A percentile compares a stretch with the other conserved stretches of the same genome.
Conservation (phyloP, 2,113 vertebrate genomes). For the Sialia sialis region DNA sequence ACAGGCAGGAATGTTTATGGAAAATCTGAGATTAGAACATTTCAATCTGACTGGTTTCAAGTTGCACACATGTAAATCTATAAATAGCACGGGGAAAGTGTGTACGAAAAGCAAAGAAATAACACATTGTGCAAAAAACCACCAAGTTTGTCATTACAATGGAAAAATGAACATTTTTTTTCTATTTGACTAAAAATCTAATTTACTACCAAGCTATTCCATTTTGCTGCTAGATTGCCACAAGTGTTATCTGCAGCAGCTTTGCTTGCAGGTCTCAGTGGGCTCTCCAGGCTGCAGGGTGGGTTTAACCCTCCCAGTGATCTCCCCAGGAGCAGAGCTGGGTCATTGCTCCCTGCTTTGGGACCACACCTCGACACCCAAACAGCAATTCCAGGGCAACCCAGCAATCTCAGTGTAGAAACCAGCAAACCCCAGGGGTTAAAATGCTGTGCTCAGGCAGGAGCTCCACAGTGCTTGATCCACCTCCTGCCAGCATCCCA, state of each 20-base stretch:
- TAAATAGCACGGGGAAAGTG: not conserved
- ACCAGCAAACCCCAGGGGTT: not conserved
- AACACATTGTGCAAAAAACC: not conserved
- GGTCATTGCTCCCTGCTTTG: not conserved
- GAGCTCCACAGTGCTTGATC: accelerated
- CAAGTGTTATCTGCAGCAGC: not conserved
- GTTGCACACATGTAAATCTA: conserved; percentile 1
- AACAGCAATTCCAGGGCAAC: not conserved
- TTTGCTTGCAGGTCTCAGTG: not conserved
- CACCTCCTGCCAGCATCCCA: not conserved
- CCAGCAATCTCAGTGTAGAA: not conserved
- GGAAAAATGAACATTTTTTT: not conserved
- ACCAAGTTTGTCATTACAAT: not conserved
- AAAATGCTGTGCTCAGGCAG: not conserved
- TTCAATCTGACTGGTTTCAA: conserved; percentile 11
- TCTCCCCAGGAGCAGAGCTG: not conserved
- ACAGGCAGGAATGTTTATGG: conserved; percentile 46
- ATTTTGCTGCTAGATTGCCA: not conserved
- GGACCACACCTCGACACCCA: accelerated
- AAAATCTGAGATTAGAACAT: conserved; percentile 50
- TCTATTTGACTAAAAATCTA: not conserved
- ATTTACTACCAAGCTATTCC: not conserved
- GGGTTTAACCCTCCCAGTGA: not conserved
- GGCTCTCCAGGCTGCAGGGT: not conserved
- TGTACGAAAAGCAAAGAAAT: not conserved